These are phyloP conservation scores for Nannospalax galili DNA, from an alignment of 2,113 vertebrate species.

Conservation along the genomic window DNA sequence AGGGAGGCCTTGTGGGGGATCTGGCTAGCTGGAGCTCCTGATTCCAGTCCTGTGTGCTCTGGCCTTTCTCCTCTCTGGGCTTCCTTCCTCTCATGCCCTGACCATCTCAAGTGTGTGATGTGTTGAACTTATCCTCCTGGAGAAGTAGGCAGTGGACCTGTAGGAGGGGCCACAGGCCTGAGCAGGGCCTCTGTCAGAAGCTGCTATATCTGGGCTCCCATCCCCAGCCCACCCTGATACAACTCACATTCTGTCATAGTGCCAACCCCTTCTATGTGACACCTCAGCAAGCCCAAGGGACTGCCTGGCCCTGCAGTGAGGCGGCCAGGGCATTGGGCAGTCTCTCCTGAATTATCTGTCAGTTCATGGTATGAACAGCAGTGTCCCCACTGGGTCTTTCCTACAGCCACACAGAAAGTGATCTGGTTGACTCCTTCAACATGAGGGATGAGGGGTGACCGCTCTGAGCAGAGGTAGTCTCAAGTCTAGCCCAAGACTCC, in stretches of 20 bases:
- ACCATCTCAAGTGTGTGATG: background rate
- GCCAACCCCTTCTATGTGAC: background rate
- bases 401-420: background rate
- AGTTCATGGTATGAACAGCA: background rate
- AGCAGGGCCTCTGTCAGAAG: background rate
- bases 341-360: background rate
- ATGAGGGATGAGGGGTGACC: too few relatives aligned
- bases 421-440: background rate
- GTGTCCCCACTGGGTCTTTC: background rate
- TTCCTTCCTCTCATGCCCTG: background rate
- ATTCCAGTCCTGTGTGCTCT: background rate
- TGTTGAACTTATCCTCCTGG: background rate
- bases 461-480: background rate
- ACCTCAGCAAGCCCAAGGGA: background rate
- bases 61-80: background rate
- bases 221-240: background rate
- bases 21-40: background rate
- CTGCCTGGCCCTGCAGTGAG: fast-evolving
- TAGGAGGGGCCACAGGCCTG: background rate
- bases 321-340: fast-evolving
- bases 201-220: background rate
- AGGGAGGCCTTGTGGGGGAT: too few relatives aligned
- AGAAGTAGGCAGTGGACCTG: background rate
- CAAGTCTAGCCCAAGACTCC: background rate
- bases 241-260: background rate